These are phyloP conservation scores for Furcifer pardalis DNA, from an alignment of 2,797 vertebrate species.

Conservation along the genomic window DNA sequence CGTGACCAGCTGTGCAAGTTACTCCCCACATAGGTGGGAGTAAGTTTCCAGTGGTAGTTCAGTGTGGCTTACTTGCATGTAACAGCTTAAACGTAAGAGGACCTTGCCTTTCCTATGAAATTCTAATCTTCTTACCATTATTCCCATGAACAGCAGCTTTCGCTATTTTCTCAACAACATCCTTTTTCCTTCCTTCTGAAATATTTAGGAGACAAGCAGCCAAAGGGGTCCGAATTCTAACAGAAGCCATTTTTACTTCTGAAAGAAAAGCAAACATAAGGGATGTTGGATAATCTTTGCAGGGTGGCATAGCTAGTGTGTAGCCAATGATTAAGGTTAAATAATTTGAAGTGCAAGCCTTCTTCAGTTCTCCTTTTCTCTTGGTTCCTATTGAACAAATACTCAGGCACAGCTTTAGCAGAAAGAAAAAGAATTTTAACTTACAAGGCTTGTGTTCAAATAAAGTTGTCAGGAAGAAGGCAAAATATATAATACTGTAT, in stretches of 20 bases:
- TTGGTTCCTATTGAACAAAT: no score
- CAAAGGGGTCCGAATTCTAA: conserved; percentile 65
- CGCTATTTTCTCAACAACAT: conserved; percentile 81
- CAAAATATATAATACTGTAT: no score
- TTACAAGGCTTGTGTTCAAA: no score
- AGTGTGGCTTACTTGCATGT: no score
- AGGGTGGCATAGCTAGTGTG: no score
- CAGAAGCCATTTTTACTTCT: conserved; percentile 50
- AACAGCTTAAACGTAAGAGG: neutral
- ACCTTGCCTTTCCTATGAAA: neutral
- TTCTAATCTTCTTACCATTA: conserved; percentile 62
- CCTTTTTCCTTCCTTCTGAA: conserved; percentile 81
- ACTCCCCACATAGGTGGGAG: neutral
- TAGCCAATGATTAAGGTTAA: no score
- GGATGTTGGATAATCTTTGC: no score
- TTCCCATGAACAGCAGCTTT: conserved; percentile 75
- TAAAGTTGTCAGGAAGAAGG: no score
- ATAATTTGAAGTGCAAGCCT: no score
- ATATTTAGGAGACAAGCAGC: conserved; percentile 83
- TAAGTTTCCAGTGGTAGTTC: neutral
- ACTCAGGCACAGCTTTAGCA: no score
- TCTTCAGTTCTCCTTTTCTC: no score
- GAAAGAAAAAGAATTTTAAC: no score
- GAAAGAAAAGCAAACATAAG: conserved; percentile 20
- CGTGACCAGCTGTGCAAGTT: neutral